These are phyloP conservation scores for Notamacropus eugenii DNA, from an alignment of 2,797 vertebrate species.

Conservation along the genomic window DNA sequence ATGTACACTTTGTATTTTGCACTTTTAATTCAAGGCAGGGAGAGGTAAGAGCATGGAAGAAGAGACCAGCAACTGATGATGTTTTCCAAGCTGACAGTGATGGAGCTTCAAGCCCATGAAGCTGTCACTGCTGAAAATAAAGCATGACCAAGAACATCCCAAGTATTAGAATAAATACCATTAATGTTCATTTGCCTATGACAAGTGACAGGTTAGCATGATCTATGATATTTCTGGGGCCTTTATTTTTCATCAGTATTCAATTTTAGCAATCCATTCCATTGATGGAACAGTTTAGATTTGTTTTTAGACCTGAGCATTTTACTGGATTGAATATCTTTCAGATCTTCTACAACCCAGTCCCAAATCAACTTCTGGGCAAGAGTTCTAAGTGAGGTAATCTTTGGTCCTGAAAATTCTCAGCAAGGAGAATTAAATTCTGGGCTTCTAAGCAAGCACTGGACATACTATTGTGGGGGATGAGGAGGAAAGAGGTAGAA, in stretches of 20 bases:
- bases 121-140: conserved; percentile 16
- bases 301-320: conserved; percentile 67
- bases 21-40: background rate
- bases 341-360: background rate
- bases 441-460: background rate
- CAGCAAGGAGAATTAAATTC: background rate
- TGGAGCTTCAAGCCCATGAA: background rate
- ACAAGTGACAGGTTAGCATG: background rate
- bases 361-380: conserved; percentile 52
- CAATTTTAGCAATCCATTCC: conserved; percentile 44
- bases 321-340: conserved; percentile 64
- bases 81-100: background rate
- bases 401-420: conserved; percentile 1
- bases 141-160: conserved; percentile 16
- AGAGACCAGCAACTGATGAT: background rate
- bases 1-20: background rate
- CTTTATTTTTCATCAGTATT: conserved; percentile 61
- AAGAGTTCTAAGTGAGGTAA: conserved; percentile 13
- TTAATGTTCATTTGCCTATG: conserved; percentile 58
- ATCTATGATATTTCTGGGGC: conserved; percentile 66
- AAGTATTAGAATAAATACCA: conserved; percentile 58
- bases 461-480: background rate
- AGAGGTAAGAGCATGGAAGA: background rate
- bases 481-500: background rate
- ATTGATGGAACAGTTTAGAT: conserved; percentile 56